Percentiles rank a stretch among this genome's conserved stretches.
These are phyloP conservation scores for Tragelaphus strepsiceros DNA, from an alignment of 2,113 vertebrate genomes.

Conservation along the genomic window DNA sequence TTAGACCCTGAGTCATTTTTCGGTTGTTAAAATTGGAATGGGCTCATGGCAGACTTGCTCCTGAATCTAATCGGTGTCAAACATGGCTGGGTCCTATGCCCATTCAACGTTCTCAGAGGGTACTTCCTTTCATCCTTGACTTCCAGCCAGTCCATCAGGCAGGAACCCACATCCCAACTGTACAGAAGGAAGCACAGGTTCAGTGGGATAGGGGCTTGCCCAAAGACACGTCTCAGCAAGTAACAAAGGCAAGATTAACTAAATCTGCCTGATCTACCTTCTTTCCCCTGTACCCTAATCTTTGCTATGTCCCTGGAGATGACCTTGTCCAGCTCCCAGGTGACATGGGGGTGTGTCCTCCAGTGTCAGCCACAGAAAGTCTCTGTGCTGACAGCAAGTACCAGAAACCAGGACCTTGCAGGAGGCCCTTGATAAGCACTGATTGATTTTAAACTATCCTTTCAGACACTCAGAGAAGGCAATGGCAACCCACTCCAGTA, in stretches of 20 bases:
- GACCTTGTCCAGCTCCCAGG: background rate
- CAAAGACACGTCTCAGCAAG: background rate
- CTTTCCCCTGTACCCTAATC: background rate
- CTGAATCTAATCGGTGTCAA: background rate
- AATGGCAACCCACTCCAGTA: too few relatives aligned
- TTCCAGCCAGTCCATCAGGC: background rate
- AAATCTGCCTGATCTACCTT: background rate
- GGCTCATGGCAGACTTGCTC: background rate
- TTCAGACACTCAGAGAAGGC: background rate
- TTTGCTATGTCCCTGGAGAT: background rate
- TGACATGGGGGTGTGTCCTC: background rate
- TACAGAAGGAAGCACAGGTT: background rate
- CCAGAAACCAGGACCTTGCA: background rate
- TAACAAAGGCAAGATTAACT: background rate
- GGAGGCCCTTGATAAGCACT: background rate
- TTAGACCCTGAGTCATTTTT: constrained; percentile 53
- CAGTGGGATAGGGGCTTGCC: background rate
- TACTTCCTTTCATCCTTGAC: background rate
- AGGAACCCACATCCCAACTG: background rate
- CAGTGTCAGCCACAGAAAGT: background rate
- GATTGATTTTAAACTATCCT: background rate
- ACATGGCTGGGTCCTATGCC: background rate
- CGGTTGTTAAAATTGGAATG: constrained; percentile 43
- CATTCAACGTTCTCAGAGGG: background rate
- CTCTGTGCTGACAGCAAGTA: background rate